phyloP scores from a whole-genome alignment of 2,113 vertebrate genomes.

The Onychostruthus taczanowskii region DNA sequence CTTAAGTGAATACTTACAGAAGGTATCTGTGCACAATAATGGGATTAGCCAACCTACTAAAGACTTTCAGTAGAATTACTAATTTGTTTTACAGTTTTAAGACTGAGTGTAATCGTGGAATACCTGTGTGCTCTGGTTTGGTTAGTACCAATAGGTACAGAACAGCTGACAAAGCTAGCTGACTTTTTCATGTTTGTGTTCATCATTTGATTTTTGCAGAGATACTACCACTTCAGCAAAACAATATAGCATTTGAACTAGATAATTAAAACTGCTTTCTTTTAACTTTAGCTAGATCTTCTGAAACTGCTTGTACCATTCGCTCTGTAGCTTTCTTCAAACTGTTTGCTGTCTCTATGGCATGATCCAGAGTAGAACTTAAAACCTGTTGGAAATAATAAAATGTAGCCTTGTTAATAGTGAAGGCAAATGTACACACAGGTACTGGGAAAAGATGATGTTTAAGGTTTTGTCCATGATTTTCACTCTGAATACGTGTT shows the following conservation, averaged over 20 bases:
- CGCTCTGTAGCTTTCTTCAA: conserved; percentile 87
- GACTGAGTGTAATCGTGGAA: background rate
- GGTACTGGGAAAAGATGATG: background rate
- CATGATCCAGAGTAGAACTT: conserved; percentile 81
- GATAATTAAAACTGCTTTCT: conserved; percentile 28
- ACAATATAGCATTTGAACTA: background rate
- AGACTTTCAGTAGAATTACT: background rate
- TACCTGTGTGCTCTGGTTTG: background rate
- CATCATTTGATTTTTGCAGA: background rate
- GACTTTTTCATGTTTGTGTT: background rate
- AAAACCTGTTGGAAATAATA: conserved; percentile 73
- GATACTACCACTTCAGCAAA: background rate
- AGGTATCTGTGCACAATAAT: background rate
- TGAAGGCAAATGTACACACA: background rate
- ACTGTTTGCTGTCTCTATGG: conserved; percentile 80
- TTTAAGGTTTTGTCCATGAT: background rate
- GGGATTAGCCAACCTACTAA: background rate
- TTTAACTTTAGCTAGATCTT: conserved; percentile 79
- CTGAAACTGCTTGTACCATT: conserved; percentile 82
- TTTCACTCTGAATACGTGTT: background rate
- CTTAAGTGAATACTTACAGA: background rate
- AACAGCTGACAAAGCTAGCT: background rate
- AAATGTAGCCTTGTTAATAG: background rate
- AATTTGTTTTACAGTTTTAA: background rate
- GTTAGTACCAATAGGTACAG: background rate